Conservation (phyloP, 35 echinoderm and acorn worm species). For the Ptychodera flava region DNA sequence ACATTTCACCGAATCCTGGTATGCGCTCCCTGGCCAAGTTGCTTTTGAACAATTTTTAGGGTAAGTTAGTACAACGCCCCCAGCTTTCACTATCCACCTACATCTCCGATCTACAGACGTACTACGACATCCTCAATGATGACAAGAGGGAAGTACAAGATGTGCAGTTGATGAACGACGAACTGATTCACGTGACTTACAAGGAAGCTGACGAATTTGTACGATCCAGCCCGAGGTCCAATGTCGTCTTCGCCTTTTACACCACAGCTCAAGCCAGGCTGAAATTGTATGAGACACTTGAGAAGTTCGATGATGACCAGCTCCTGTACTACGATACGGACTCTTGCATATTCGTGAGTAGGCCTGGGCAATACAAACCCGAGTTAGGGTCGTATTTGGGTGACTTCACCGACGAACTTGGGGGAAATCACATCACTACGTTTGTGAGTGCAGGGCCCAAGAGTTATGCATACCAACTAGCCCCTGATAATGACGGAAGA, state of each 20-base stretch:
- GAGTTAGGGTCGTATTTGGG: not conserved
- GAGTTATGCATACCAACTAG: not conserved
- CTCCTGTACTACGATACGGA: not conserved
- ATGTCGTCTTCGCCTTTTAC: constrained; percentile 66
- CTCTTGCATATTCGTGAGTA: not conserved
- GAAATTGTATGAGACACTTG: constrained; percentile 32
- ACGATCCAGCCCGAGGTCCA: not conserved
- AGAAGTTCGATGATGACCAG: constrained; percentile 6
- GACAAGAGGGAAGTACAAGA: too few species aligned
- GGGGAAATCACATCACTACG: not conserved
- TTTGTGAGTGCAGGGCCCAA: not conserved
- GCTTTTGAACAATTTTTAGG: not conserved
- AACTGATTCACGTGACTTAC: not conserved
- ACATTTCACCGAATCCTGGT: not conserved
- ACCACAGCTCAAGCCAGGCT: constrained; percentile 59
- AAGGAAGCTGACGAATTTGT: not conserved
- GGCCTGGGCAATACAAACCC: not conserved
- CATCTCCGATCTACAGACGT: not conserved
- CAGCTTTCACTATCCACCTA: not conserved
- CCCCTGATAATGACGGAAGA: not conserved
- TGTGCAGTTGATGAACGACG: not conserved
- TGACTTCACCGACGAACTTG: not conserved
- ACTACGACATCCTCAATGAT: not conserved
- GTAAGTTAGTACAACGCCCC: not conserved
- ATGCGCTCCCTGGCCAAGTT: not conserved